A percentile compares a stretch with the other conserved stretches of the same genome.
phyloP scores from a whole-genome alignment of 2,888 invertebrate species.

The Drymonia ruficornis region DNA sequence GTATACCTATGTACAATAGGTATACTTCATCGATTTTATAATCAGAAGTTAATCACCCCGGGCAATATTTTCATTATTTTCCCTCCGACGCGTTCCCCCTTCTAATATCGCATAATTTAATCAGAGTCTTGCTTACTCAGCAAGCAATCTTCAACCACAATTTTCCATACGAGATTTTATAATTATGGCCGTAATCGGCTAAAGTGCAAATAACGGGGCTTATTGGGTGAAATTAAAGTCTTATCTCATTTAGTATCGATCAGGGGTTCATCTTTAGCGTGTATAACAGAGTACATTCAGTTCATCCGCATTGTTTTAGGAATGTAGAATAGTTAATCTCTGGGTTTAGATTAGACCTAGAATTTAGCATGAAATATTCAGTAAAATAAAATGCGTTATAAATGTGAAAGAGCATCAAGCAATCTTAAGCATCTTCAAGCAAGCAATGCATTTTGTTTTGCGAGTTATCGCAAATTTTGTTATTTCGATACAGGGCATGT shows the following conservation, averaged over 20 bases:
- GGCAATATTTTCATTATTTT: conserved; percentile 79
- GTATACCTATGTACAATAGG: background rate
- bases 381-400: too few relatives aligned
- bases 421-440: too few relatives aligned
- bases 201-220: conserved; percentile 40
- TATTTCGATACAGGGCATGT: too few relatives aligned
- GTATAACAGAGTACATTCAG: too few relatives aligned
- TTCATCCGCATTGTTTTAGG: too few relatives aligned
- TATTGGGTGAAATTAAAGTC: conserved; percentile 25
- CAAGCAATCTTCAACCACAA: conserved; percentile 60
- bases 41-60: conserved; percentile 53
- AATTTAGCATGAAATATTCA: too few relatives aligned
- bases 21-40: conserved; percentile 28
- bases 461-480: too few relatives aligned
- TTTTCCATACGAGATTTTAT: conserved; percentile 67
- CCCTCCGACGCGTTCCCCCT: conserved; percentile 67
- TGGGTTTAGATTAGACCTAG: too few relatives aligned
- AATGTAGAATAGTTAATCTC: too few relatives aligned
- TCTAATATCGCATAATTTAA: conserved; percentile 80
- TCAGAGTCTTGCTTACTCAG: conserved; percentile 70
- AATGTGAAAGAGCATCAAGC: too few relatives aligned
- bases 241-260: background rate
- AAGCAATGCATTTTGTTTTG: too few relatives aligned
- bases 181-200: conserved; percentile 53
- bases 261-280: too few relatives aligned